Base-by-base conservation (phyloP, 2,888 invertebrate genomes). In the Theristus sp. region DNA sequence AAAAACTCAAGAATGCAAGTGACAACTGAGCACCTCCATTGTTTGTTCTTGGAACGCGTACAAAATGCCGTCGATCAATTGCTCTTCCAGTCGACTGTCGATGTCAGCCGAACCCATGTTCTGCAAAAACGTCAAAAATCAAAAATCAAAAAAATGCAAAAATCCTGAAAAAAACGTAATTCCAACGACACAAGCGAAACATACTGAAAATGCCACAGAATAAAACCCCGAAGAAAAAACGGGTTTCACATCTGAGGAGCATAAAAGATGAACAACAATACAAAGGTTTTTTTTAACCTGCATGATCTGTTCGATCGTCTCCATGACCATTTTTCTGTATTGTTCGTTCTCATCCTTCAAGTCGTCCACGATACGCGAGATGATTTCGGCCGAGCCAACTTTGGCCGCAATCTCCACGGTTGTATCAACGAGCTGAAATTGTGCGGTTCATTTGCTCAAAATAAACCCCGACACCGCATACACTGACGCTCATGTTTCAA, bases 1-100 rank as follows among this genome's bases (percentile, higher is more conserved):
- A 54, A 13, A 30, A 28, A 58, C 58, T 59, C n/a, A n/a, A 38
- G 38, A 38, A 20, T 10, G 38, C 38, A 38, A 38, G 20, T 38
- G 10, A 20, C 38, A 38, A 38, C 20, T 13, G 38, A 38, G 53
- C 73, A 84, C 86, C 81, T 98, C 98, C 22, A 94, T 94, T 1
- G 96, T 98, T 79, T 99, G 98, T 81, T 98, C 98, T 78, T 98
- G 96, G 81, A 98, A 99, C 64, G 98, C 98, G 74, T 98, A 99
- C 53, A 99, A 79, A 67, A 99, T 96, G 67, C 98, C 98, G 73
- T 99, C 98, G 75, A 99, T 98, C 38, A 99, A 83, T 71, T 96
- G 96, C 77, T 99, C 98, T 75, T 99, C 98, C 1, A 99, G 79
- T 54, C 96, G 82, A 0, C 93, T 90, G 77, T 99, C 98, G 58